Evolutionary conservation across 2,113 vertebrate genomes (phyloP).

Genomic region (Actenoides lindsayi): DNA sequence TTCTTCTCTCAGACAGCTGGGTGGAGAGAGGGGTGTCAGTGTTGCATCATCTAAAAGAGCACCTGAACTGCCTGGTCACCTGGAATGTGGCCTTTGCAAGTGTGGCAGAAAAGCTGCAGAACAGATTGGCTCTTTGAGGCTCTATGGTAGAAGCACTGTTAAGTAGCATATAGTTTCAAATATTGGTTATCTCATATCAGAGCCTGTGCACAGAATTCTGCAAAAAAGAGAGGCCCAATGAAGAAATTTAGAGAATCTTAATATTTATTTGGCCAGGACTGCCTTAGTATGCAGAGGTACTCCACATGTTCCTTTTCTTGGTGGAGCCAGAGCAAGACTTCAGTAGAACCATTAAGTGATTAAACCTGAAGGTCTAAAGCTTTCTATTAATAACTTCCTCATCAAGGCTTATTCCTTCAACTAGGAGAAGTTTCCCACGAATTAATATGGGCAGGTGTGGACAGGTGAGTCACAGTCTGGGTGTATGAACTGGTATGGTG

Average conservation of each 20-base stretch:
- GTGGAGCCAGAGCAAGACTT: not conserved
- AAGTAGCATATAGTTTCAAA: not conserved
- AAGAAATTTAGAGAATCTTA: not conserved
- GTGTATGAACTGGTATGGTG: rapidly evolving
- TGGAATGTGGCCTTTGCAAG: not conserved
- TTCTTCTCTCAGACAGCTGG: not conserved
- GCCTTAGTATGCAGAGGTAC: not conserved
- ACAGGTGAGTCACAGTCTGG: not conserved
- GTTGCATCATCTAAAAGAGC: not conserved
- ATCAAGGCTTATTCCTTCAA: not conserved
- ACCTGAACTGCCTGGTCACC: not conserved
- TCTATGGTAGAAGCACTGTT: not conserved
- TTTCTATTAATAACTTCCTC: not conserved
- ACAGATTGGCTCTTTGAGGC: not conserved
- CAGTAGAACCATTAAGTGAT: not conserved
- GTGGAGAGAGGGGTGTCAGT: not conserved
- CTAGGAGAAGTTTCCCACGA: not conserved
- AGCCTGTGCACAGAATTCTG: not conserved
- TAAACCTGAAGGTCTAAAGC: not conserved
- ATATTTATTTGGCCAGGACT: not conserved
- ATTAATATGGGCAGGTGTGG: not conserved
- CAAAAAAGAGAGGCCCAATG: not conserved
- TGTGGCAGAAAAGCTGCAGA: not conserved
- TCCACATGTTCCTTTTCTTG: not conserved
- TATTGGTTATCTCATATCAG: not conserved